Evolutionary conservation across 2,113 vertebrate species (phyloP), one percentile per base, ranked within the genome.

Genomic region (Pelecanus crispus): DNA sequence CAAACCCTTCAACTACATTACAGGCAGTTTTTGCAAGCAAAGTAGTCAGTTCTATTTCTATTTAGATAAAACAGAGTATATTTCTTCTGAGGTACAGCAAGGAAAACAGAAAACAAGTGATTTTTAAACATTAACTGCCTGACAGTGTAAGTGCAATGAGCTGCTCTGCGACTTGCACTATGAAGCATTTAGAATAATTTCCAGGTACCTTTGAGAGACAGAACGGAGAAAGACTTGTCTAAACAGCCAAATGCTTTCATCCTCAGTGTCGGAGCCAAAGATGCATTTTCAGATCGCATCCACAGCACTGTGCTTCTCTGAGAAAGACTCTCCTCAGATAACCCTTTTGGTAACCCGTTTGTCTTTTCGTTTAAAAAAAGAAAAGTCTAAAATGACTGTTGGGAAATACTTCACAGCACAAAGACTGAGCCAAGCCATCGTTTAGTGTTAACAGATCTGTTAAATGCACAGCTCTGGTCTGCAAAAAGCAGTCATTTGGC

Each of bases 81-180:
- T 95, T 92, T 90, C 38, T 96, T 93, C 63, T 70, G 62, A 75
- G 47, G 36, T 65, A 49, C 32, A 78, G 86, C 47, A 73, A 71
- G 49, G 61, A 92, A 90, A 95, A 63, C 53, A 82, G 85, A 75
- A 94, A 89, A 75, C 14, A 92, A 90, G 50, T 82, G 62, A 58
- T 95, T 83, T 95, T 85, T 73, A 88, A 93, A 83, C 88, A 86
- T 86, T 86, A 92, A 82, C 66, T 88, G 78, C 78, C 50, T 94
- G 84, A 83, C 94, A 94, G 63, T 36, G 11, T 77, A 89, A 81
- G 53, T 4, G 2, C 68, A 75, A 58, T 29, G 40, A 92, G 29
- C 55, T 81, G 44, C 68, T 94, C 92, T 87, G 91, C 34, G 75
- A 72, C 71, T 73, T 90, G 75, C 40, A 34, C 31, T 67, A 6